Evolutionary conservation across 2,888 invertebrate genomes (phyloP), one percentile per base, ranked within the genome.

Genomic region (Panopea generosa): DNA sequence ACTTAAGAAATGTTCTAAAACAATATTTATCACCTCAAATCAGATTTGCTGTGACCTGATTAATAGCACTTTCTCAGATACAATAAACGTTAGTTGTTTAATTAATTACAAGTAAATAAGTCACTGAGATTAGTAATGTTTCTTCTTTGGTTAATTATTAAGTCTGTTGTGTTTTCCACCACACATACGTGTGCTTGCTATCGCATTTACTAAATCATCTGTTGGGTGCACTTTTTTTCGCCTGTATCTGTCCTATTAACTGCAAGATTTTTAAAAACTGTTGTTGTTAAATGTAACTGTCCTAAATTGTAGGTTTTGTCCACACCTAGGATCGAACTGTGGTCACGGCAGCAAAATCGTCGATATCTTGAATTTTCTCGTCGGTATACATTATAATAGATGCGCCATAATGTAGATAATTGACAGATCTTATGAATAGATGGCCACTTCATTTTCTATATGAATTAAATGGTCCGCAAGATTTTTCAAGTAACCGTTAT

Each of bases 221-320:
- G n/a, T n/a, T n/a, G n/a, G n/a, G n/a, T n/a, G n/a, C n/a, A n/a
- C n/a, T n/a, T n/a, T n/a, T n/a, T n/a, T 20, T 49, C 27, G 14
- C 43, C 56, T 2, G 65, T 65, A 22, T 40, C 24, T 22, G 43
- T 33, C 16, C 59, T 18, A 2, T 20, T 7, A 2, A 71, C 43
- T 18, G 71, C 27, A 16, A 57, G 22, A 20, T 63, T 57, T 52
- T 71, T 63, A 29, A 65, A 71, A 0, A 71, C 57, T 2, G 40
- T 49, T 29, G 53, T 49, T 33, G 71, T 71, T n/a, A 71, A 18
- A 40, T 24, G 40, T 18, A 70, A n/a, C 16, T 62, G 26, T 24
- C 70, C 62, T 18, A 62, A 22, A 29, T 71, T 71, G 45, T 59
- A 71, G 1, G 65, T 63, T 47, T 59, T 71, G 24, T 71, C 65